These are phyloP conservation scores for Capromys pilorides DNA, from an alignment of 2,797 vertebrate species.

Conservation along the genomic window DNA sequence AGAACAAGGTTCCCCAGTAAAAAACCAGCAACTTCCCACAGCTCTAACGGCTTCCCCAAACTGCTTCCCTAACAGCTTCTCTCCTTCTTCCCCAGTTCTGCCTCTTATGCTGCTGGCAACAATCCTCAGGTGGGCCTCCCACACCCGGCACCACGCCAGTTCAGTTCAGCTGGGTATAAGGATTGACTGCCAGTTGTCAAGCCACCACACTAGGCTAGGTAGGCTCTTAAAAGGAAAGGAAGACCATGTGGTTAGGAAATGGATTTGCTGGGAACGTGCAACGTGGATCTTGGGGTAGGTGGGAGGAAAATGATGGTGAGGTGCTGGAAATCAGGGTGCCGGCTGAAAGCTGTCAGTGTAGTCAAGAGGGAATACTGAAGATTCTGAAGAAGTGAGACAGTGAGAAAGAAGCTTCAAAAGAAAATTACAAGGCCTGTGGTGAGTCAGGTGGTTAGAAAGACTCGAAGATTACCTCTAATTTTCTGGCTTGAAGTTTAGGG, in stretches of 20 bases:
- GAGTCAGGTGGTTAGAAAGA: background rate
- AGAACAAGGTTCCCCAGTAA: too few species aligned
- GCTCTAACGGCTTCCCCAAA: too few species aligned
- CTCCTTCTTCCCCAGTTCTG: too few species aligned
- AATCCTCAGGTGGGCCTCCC: too few species aligned
- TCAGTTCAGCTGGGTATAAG: too few species aligned
- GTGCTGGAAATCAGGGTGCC: background rate
- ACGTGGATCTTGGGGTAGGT: background rate
- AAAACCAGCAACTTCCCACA: too few species aligned
- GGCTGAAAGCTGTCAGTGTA: background rate
- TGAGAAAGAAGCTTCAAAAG: background rate
- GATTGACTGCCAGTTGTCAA: too few species aligned
- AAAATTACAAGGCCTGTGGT: background rate
- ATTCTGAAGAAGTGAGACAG: background rate
- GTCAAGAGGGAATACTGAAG: background rate
- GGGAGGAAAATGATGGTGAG: background rate
- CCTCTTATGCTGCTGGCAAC: too few species aligned
- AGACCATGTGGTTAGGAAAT: background rate
- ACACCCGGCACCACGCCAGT: too few species aligned
- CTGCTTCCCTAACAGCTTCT: too few species aligned
- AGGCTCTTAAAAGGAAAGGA: background rate
- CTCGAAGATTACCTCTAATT: background rate
- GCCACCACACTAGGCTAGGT: too few species aligned
- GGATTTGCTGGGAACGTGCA: background rate
- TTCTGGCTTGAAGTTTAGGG: background rate